A percentile compares a stretch with the other conserved stretches of the same genome.
Evolutionary conservation across 2,888 invertebrate genomes (phyloP).

Genomic region (Heliconius erato): DNA sequence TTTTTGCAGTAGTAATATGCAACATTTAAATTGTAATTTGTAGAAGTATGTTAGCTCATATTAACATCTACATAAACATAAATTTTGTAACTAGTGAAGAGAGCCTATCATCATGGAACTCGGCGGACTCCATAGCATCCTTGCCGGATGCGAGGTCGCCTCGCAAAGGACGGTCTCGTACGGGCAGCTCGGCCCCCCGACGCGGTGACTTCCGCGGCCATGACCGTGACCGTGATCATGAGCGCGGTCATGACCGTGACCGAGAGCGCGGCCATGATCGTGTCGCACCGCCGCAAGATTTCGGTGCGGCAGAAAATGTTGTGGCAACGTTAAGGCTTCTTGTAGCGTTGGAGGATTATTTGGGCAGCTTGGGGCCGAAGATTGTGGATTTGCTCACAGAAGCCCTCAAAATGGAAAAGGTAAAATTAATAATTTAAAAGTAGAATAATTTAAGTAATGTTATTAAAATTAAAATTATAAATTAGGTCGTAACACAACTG

Average conservation of each 20-base stretch:
- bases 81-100: constrained; percentile 61
- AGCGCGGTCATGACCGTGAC: constrained; percentile 28
- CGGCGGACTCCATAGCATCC: constrained; percentile 69
- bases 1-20: too few species aligned
- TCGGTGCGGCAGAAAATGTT: constrained; percentile 84
- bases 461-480: too few species aligned
- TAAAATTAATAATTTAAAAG: background rate
- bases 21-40: too few species aligned
- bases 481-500: too few species aligned
- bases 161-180: constrained; percentile 51
- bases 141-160: constrained; percentile 59
- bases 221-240: constrained; percentile 52
- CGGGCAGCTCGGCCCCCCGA: constrained; percentile 56
- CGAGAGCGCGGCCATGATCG: background rate
- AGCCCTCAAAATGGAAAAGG: constrained; percentile 92
- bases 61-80: too few species aligned
- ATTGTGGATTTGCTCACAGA: constrained; percentile 91
- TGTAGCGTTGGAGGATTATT: constrained; percentile 92
- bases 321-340: constrained; percentile 90
- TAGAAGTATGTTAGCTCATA: too few species aligned
- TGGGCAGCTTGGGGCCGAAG: constrained; percentile 94
- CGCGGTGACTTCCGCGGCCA: constrained; percentile 51
- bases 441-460: too few species aligned
- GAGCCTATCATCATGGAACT: constrained; percentile 76
- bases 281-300: constrained; percentile 57